These are phyloP conservation scores for Bellardia bayeri DNA, from an alignment of 2,888 invertebrate species.

Conservation along the genomic window DNA sequence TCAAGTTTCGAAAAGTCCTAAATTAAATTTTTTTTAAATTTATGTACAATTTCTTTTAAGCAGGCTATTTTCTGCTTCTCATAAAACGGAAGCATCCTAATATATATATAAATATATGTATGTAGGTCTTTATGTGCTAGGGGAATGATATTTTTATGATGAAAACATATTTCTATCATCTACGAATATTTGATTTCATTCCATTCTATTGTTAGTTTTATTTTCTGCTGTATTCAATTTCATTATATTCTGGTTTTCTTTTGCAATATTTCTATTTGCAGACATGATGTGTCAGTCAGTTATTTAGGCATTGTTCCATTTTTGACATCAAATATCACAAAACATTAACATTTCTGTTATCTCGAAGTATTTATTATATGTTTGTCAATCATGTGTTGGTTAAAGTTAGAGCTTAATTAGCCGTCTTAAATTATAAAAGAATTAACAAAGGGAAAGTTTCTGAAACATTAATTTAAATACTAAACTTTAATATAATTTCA, in stretches of 20 bases:
- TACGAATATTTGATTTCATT: not conserved
- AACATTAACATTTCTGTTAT: not conserved
- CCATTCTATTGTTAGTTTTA: not conserved
- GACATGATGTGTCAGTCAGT: not conserved
- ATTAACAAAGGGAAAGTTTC: too few relatives aligned
- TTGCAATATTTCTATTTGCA: not conserved
- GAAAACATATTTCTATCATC: not conserved
- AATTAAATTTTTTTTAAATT: too few relatives aligned
- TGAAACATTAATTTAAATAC: too few relatives aligned
- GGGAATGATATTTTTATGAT: not conserved
- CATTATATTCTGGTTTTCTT: not conserved
- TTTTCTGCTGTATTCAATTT: not conserved
- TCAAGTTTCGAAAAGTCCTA: too few relatives aligned
- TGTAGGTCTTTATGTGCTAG: not conserved
- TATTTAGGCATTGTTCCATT: not conserved
- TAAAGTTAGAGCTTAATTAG: not conserved
- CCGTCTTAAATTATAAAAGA: too few relatives aligned
- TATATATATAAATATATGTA: not conserved
- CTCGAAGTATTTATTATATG: not conserved
- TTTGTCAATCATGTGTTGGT: not conserved
- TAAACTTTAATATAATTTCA: too few relatives aligned
- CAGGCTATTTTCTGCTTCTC: too few relatives aligned
- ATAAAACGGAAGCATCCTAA: too few relatives aligned
- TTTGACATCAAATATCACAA: not conserved
- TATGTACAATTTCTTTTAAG: too few relatives aligned